A percentile compares a stretch with the other conserved stretches of the same genome.
These are phyloP conservation scores for Amaurobius ferox DNA, from an alignment of 2,888 invertebrate genomes.

Conservation along the genomic window DNA sequence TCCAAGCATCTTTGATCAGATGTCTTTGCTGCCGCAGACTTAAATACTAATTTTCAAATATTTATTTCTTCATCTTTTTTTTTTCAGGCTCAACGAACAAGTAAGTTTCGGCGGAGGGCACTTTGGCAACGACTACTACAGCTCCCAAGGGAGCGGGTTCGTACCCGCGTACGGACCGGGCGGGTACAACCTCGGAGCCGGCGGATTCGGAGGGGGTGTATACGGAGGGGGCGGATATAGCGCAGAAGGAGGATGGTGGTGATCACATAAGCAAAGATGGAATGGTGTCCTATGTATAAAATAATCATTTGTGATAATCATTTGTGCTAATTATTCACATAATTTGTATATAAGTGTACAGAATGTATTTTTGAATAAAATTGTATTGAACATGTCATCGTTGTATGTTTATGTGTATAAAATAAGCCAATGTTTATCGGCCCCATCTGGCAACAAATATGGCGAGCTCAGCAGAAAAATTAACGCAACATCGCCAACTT, in stretches of 20 bases:
- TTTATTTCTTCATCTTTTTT: neutral
- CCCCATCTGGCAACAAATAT: no score
- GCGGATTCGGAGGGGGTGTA: conserved; percentile 48
- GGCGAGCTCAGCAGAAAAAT: no score
- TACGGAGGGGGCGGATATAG: conserved; percentile 58
- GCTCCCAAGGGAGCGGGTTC: conserved; percentile 26
- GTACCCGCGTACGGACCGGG: conserved; percentile 50
- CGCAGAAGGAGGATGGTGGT: conserved; percentile 47
- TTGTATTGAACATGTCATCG: no score
- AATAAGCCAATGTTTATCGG: no score
- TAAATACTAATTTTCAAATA: no score
- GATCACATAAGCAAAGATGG: neutral
- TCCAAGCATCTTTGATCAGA: no score
- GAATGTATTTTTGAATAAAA: neutral
- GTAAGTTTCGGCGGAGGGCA: conserved; percentile 51
- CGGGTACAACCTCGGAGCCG: conserved; percentile 20
- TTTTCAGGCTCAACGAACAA: conserved; percentile 23
- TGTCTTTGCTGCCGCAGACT: no score
- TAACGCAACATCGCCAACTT: no score
- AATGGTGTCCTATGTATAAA: neutral
- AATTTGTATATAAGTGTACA: conserved; percentile 5
- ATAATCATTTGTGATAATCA: neutral
- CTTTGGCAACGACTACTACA: conserved; percentile 60
- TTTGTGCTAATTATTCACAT: neutral
- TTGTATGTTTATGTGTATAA: no score